phyloP scores from a whole-genome alignment of 2,113 vertebrate genomes.

The Fregata magnificens region DNA sequence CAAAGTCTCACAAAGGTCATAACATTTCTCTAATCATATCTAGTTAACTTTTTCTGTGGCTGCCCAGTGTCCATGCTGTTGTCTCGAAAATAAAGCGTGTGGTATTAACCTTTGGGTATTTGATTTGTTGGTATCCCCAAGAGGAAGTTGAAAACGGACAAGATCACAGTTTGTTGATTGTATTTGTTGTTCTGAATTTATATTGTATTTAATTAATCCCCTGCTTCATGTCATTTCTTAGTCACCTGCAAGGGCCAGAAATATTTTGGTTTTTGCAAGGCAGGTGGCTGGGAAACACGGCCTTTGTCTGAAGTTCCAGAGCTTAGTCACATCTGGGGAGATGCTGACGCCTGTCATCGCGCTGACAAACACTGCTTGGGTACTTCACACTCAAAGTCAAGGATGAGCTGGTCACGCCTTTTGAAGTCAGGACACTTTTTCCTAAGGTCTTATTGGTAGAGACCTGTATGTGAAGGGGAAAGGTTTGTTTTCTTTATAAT shows the following conservation, averaged over 20 bases:
- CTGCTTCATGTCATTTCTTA: background rate
- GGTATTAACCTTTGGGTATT: conserved; percentile 3
- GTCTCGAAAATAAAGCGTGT: background rate
- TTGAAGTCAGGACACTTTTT: background rate
- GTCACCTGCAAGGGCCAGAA: background rate
- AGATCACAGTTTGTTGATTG: background rate
- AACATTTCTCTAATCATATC: conserved; percentile 52
- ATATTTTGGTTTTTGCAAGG: background rate
- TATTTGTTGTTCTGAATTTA: conserved; percentile 14
- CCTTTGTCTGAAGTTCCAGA: background rate
- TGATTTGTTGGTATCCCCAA: background rate
- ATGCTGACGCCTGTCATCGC: accelerated
- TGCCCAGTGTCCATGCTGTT: background rate
- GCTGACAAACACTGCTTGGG: background rate
- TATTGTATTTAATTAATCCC: conserved; percentile 19
- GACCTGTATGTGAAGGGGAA: background rate
- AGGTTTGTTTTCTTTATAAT: background rate
- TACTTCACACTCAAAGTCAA: background rate
- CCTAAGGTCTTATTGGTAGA: background rate
- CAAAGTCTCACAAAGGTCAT: conserved; percentile 24
- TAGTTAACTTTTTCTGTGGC: conserved; percentile 16
- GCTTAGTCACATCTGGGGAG: background rate
- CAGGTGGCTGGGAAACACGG: background rate
- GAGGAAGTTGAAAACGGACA: background rate
- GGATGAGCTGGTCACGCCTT: background rate